Percentiles rank a stretch among this genome's conserved stretches.
Evolutionary conservation across 2,888 invertebrate species (phyloP).

Genomic region (Rotaria magnacalcarata): DNA sequence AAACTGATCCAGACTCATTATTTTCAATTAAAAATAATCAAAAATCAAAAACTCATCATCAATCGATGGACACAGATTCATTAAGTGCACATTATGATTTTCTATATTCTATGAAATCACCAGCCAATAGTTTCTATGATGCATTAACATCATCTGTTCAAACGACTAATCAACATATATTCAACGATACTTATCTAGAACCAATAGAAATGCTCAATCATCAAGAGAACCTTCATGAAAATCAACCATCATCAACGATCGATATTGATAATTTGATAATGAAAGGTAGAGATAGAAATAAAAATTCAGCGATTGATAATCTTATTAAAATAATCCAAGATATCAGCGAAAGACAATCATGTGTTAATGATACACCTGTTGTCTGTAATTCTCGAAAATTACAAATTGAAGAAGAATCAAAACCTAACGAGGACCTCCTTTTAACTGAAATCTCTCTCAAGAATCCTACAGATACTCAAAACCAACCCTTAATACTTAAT

Average conservation of each 20-base stretch:
- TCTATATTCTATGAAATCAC: background rate
- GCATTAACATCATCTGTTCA: background rate
- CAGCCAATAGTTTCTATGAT: background rate
- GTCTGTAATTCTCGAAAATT: background rate
- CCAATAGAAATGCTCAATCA: background rate
- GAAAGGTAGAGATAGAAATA: too few species aligned
- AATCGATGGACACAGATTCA: background rate
- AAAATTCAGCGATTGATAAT: background rate
- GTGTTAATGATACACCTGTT: background rate
- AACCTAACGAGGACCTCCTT: too few species aligned
- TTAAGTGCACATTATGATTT: background rate
- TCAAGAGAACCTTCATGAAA: background rate
- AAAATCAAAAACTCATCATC: background rate
- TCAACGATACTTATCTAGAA: background rate
- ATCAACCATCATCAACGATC: background rate
- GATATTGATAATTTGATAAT: background rate
- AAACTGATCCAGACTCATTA: background rate
- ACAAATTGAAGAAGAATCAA: background rate
- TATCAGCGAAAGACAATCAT: background rate
- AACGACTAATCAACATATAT: background rate
- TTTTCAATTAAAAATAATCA: background rate
- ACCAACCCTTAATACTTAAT: background rate
- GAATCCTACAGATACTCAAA: background rate
- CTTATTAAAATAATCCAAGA: background rate
- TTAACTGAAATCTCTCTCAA: background rate